Evolutionary conservation across 1,140 invertebrate genomes (phyloP).

Genomic region (Bradynema listronoti): DNA sequence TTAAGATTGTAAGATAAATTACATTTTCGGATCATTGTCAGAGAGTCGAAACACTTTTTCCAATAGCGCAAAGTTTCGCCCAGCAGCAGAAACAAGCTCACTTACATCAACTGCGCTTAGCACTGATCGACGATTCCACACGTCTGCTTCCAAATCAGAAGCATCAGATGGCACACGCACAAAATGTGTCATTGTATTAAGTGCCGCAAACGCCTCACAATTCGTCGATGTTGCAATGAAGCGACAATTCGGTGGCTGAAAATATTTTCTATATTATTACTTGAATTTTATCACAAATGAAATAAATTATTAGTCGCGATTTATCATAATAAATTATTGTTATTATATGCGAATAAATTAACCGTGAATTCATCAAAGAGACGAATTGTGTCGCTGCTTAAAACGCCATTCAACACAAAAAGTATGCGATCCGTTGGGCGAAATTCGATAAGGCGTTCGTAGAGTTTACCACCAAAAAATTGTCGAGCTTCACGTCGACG

Average conservation of each 20-base stretch:
- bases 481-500: not conserved
- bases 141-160: too few relatives aligned
- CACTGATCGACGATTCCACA: too few relatives aligned
- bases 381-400: slow-evolving; percentile 13
- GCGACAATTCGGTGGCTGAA: slow-evolving; percentile 3
- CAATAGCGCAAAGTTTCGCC: slow-evolving; percentile 9
- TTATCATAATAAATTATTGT: too few relatives aligned
- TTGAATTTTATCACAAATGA: too few relatives aligned
- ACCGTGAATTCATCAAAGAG: slow-evolving; percentile 17
- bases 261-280: not conserved
- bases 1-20: too few relatives aligned
- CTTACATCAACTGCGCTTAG: too few relatives aligned
- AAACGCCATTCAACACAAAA: slow-evolving; percentile 9
- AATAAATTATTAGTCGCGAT: not conserved
- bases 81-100: not conserved
- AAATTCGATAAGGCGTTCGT: slow-evolving; percentile 3
- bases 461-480: slow-evolving; percentile 2
- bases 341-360: too few relatives aligned
- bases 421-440: not conserved
- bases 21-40: slow-evolving; percentile 8
- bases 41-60: slow-evolving; percentile 9
- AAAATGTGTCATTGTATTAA: too few relatives aligned
- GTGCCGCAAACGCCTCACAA: slow-evolving; percentile 3
- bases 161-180: too few relatives aligned
- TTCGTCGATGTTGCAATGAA: slow-evolving; percentile 7